These are phyloP conservation scores for Styela plicata DNA, from an alignment of 23 tunicate genomes.

Conservation along the genomic window DNA sequence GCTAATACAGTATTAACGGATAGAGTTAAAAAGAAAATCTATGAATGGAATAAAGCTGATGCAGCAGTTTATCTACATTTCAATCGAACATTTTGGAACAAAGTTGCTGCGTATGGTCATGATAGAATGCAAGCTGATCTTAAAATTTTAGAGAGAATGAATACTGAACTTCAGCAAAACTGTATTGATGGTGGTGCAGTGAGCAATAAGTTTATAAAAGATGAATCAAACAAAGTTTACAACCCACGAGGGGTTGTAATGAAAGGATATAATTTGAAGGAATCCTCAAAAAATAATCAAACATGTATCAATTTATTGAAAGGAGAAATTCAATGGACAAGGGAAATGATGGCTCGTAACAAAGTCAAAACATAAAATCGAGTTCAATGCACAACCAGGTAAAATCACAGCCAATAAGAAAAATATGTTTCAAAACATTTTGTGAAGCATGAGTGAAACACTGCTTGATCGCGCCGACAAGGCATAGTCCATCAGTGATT, in stretches of 20 bases:
- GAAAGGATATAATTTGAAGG: slow-evolving; percentile 65
- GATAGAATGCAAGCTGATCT: slow-evolving; percentile 56
- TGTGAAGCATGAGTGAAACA: too few species aligned
- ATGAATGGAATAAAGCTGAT: slow-evolving; percentile 67
- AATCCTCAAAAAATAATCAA: slow-evolving; percentile 19
- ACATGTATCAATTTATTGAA: slow-evolving; percentile 41
- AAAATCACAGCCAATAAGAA: too few species aligned
- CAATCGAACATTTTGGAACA: slow-evolving; percentile 71
- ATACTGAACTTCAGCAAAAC: slow-evolving; percentile 25
- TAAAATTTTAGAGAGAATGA: slow-evolving; percentile 34
- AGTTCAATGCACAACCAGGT: too few species aligned
- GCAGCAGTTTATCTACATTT: slow-evolving; percentile 45
- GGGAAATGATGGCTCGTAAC: slow-evolving; percentile 26
- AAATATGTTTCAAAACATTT: too few species aligned
- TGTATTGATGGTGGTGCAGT: slow-evolving; percentile 69
- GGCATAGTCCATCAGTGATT: too few species aligned
- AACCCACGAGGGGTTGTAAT: slow-evolving; percentile 63
- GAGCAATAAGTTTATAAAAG: slow-evolving; percentile 13
- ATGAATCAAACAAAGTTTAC: slow-evolving; percentile 32
- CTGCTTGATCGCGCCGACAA: too few species aligned
- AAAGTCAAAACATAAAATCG: neutral
- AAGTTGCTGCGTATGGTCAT: slow-evolving; percentile 50
- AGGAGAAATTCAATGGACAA: slow-evolving; percentile 63
- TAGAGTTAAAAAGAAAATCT: slow-evolving; percentile 21
- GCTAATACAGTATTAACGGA: neutral